These are phyloP conservation scores for Lichenostomus cassidix DNA, from an alignment of 2,113 vertebrate genomes.

Conservation along the genomic window DNA sequence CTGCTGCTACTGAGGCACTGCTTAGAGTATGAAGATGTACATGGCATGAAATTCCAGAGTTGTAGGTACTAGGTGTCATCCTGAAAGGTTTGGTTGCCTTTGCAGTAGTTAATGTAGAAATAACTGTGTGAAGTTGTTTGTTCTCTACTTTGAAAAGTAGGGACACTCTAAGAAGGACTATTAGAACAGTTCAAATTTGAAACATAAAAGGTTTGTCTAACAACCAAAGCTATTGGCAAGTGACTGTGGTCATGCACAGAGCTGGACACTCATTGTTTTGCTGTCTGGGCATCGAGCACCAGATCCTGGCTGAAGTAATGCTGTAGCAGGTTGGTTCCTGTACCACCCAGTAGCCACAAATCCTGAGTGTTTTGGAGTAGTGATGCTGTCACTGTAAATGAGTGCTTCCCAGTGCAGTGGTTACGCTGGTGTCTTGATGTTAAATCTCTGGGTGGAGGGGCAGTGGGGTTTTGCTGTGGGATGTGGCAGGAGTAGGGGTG, in stretches of 20 bases:
- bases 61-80: background rate
- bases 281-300: accelerated
- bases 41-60: background rate
- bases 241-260: background rate
- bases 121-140: background rate
- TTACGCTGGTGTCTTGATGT: background rate
- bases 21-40: background rate
- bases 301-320: background rate
- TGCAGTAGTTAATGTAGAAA: background rate
- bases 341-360: accelerated
- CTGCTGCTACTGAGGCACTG: background rate
- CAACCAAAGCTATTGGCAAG: background rate
- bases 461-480: background rate
- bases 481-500: background rate
- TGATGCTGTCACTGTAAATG: accelerated
- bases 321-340: background rate
- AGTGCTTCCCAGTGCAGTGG: background rate
- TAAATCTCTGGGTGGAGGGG: background rate
- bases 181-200: background rate
- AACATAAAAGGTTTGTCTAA: background rate
- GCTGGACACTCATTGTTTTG: accelerated
- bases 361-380: background rate
- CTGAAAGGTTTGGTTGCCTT: background rate
- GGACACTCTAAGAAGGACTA: background rate
- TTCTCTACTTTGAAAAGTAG: background rate